Conservation (phyloP, 1,140 invertebrate species). For the Danaus melanippus region DNA sequence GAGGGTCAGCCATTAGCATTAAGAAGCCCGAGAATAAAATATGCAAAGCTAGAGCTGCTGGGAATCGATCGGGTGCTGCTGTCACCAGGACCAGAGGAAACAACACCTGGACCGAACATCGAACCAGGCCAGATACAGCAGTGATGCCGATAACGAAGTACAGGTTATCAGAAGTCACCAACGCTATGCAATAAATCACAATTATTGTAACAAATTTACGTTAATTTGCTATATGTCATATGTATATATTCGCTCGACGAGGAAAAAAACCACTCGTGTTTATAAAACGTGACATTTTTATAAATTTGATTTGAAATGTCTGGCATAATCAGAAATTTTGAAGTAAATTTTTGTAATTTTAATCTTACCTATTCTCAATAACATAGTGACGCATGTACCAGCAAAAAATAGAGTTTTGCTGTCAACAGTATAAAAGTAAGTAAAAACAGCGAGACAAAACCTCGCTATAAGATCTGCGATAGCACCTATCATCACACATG, state of each 20-base stretch:
- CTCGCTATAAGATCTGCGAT: conserved; percentile 52
- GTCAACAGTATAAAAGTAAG: conserved; percentile 54
- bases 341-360: not conserved
- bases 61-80: conserved; percentile 54
- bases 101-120: conserved; percentile 58
- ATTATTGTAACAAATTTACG: conserved; percentile 9
- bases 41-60: conserved; percentile 53
- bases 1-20: conserved; percentile 56
- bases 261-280: no score
- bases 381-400: conserved; percentile 51
- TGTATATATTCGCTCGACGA: no score
- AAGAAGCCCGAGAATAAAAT: conserved; percentile 56
- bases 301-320: no score
- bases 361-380: conserved; percentile 51
- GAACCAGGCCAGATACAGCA: conserved; percentile 52
- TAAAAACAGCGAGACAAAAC: conserved; percentile 48
- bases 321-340: no score
- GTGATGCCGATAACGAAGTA: conserved; percentile 50
- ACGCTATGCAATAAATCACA: conserved; percentile 34
- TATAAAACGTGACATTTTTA: no score
- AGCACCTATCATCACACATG: conserved; percentile 61
- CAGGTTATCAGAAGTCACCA: conserved; percentile 44
- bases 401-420: conserved; percentile 51
- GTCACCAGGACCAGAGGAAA: conserved; percentile 50
- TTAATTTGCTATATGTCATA: no score